phyloP scores from a whole-genome alignment of 2,888 invertebrate species.

The Heliconius hortense region DNA sequence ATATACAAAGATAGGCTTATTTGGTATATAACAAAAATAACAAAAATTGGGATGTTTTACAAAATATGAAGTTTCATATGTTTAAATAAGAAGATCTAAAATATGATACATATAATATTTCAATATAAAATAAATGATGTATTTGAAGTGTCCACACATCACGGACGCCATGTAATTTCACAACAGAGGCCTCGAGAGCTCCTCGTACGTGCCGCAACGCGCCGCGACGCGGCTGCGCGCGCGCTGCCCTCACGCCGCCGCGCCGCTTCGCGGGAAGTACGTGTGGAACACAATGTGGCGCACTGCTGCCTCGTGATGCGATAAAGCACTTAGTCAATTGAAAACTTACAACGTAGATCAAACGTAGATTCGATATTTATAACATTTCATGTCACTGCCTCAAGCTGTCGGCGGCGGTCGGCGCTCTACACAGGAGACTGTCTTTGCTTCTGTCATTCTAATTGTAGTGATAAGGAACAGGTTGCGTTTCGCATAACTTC shows the following conservation, averaged over 20 bases:
- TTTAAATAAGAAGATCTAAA: background rate
- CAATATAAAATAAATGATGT: background rate
- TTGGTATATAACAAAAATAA: background rate
- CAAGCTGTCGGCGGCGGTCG: background rate
- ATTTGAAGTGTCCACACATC: background rate
- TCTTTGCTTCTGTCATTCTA: conserved; percentile 1
- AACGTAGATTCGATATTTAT: no score
- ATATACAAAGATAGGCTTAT: background rate
- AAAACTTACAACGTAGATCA: background rate
- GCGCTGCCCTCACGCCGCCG: background rate
- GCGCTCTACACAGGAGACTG: background rate
- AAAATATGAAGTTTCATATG: no score
- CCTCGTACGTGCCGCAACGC: conserved; percentile 30
- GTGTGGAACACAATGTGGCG: conserved; percentile 30
- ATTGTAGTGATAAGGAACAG: conserved; percentile 11
- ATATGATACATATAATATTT: background rate
- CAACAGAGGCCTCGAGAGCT: conserved; percentile 14
- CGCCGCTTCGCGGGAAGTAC: conserved; percentile 36
- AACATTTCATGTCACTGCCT: no score
- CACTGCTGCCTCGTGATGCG: no score
- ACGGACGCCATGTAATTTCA: conserved; percentile 14
- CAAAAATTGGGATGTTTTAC: background rate
- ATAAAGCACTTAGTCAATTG: background rate
- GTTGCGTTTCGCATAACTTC: conserved; percentile 11
- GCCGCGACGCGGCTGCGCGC: conserved; percentile 7